Evolutionary conservation across 2,797 vertebrate species (phyloP).

Genomic region (Arremon aurantiirostris): DNA sequence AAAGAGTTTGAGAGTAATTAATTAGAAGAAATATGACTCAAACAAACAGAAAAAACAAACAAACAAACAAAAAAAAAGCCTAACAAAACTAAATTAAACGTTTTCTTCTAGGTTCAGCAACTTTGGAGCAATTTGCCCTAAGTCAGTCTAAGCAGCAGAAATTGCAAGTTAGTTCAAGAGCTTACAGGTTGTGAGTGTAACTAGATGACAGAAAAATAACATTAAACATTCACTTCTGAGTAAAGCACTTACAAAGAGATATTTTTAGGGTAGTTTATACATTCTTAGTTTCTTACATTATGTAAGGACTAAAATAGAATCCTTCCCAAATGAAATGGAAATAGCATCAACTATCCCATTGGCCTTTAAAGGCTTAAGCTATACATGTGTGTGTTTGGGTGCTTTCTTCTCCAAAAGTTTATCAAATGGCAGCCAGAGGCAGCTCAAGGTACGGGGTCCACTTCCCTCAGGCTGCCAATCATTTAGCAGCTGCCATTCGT

Average conservation of each 20-base stretch:
- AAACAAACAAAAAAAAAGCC: neutral
- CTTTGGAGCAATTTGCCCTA: neutral
- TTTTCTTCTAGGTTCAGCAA: neutral
- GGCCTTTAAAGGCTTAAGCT: neutral
- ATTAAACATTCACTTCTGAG: neutral
- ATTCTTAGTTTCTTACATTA: neutral
- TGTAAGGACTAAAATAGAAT: neutral
- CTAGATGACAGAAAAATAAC: neutral
- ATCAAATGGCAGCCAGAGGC: neutral
- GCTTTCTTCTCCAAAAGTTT: neutral
- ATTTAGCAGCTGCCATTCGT: slow-evolving; percentile 18
- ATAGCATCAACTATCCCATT: neutral
- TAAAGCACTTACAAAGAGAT: neutral
- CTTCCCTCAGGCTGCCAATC: slow-evolving; percentile 25
- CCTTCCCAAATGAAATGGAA: neutral
- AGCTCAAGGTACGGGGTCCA: neutral
- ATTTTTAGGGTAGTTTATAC: neutral
- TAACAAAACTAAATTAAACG: neutral
- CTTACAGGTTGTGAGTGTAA: neutral
- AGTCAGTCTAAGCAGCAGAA: neutral
- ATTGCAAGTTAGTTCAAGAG: neutral
- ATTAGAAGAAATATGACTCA: neutral
- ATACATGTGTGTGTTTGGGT: neutral
- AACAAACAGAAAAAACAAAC: neutral
- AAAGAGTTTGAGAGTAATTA: neutral